Percentiles rank a stretch among this genome's conserved stretches.
Evolutionary conservation across 37 sponge, comb jelly and placozoan genomes (phyloP).

Genomic region (Petrosia ficiformis): DNA sequence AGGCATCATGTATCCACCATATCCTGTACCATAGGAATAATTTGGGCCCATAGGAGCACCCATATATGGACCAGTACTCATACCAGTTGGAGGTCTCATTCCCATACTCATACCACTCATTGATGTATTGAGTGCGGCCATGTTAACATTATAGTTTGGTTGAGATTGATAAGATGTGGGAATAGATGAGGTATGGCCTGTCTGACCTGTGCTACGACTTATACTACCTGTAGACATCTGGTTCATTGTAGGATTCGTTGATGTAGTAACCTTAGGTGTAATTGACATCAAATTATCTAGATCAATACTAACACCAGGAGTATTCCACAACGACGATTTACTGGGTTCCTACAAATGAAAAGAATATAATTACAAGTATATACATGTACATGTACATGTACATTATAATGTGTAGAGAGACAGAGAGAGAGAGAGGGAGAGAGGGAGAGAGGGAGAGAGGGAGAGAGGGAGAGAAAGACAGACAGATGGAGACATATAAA

Average conservation of each 20-base stretch:
- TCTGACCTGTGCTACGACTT: not conserved
- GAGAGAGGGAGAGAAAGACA: not conserved
- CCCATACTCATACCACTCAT: slow-evolving; percentile 43
- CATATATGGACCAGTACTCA: slow-evolving; percentile 48
- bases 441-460: not conserved
- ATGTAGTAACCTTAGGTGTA: slow-evolving; percentile 1
- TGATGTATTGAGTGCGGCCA: slow-evolving; percentile 5
- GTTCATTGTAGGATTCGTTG: slow-evolving; percentile 61
- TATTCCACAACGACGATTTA: slow-evolving; percentile 36
- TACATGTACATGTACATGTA: not conserved
- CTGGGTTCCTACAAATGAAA: not conserved
- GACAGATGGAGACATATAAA: not conserved
- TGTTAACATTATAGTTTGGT: slow-evolving; percentile 37
- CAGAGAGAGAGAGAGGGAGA: not conserved
- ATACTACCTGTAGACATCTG: slow-evolving; percentile 35
- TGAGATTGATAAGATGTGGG: slow-evolving; percentile 8
- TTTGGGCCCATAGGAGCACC: slow-evolving; percentile 34
- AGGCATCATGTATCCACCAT: not conserved
- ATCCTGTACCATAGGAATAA: no score
- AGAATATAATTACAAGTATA: not conserved
- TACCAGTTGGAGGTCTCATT: slow-evolving; percentile 30
- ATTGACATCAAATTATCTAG: slow-evolving; percentile 59
- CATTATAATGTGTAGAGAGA: not conserved
- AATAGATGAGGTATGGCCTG: slow-evolving; percentile 7
- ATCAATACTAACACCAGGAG: slow-evolving; percentile 66